A percentile compares a stretch with the other conserved stretches of the same genome.
phyloP scores from a whole-genome alignment of 2,888 invertebrate species.

The Drosophila aldrichi region DNA sequence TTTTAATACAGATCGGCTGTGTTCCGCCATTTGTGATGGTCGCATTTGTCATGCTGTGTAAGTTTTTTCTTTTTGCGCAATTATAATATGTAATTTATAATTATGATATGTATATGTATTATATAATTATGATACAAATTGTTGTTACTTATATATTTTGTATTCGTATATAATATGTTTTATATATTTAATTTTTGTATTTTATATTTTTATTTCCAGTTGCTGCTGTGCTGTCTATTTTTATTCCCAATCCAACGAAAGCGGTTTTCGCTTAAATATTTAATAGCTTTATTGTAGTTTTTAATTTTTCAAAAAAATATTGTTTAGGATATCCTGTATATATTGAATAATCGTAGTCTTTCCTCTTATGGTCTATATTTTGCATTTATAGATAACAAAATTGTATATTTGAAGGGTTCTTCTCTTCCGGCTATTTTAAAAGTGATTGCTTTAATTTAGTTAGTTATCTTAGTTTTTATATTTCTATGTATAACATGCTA shows the following conservation, averaged over 20 bases:
- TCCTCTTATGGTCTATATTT: neutral
- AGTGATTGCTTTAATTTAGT: neutral
- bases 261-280: slow-evolving; percentile 54
- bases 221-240: slow-evolving; percentile 67
- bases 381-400: neutral
- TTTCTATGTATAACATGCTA: neutral
- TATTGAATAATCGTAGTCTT: neutral
- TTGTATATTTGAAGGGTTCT: neutral
- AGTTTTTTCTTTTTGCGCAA: slow-evolving; percentile 55
- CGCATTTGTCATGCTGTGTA: slow-evolving; percentile 88
- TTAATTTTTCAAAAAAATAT: slow-evolving; percentile 14
- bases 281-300: neutral
- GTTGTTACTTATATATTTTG: too few relatives aligned
- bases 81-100: too few relatives aligned
- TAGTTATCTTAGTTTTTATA: neutral
- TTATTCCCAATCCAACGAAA: slow-evolving; percentile 73
- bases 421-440: neutral
- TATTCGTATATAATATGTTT: neutral
- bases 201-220: slow-evolving; percentile 45
- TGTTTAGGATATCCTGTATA: neutral
- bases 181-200: neutral
- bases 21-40: slow-evolving; percentile 90
- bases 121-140: too few relatives aligned
- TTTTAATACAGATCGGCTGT: slow-evolving; percentile 89
- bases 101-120: too few relatives aligned